Evolutionary conservation across 2,113 vertebrate genomes (phyloP).

Genomic region (Falco punctatus): DNA sequence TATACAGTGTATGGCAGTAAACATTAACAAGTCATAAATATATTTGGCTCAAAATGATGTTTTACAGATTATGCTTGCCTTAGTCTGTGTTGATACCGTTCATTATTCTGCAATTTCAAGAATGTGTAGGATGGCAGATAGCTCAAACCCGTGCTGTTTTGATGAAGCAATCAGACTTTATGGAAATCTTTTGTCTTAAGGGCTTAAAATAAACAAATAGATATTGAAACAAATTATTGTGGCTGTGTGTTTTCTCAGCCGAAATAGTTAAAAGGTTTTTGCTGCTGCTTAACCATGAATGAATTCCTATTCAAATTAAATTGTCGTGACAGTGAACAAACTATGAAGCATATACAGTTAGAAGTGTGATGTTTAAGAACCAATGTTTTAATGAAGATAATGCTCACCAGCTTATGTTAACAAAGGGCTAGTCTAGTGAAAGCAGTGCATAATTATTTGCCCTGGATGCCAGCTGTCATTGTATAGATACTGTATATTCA

Average conservation of each 20-base stretch:
- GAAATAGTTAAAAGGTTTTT: background rate
- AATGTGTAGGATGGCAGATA: slow-evolving; percentile 2
- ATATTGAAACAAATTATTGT: background rate
- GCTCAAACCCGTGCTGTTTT: background rate
- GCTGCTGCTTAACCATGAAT: background rate
- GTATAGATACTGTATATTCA: background rate
- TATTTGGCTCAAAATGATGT: background rate
- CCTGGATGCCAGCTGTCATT: background rate
- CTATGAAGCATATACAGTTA: background rate
- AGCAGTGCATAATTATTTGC: background rate
- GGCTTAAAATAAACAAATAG: background rate
- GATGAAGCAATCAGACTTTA: background rate
- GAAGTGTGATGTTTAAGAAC: background rate
- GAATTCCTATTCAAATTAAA: slow-evolving; percentile 15
- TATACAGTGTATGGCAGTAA: background rate
- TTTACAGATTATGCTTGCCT: background rate
- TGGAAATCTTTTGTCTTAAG: slow-evolving; percentile 3
- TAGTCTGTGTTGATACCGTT: background rate
- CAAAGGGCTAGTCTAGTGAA: background rate
- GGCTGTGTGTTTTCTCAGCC: background rate
- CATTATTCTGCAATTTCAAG: slow-evolving; percentile 40
- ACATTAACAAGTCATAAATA: slow-evolving; percentile 19
- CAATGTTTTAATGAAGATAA: background rate
- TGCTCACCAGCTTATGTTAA: background rate
- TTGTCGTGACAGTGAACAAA: background rate